Evolutionary conservation across 2,888 invertebrate species (phyloP), one percentile per base, ranked within the genome.

Genomic region (Pocota personata): DNA sequence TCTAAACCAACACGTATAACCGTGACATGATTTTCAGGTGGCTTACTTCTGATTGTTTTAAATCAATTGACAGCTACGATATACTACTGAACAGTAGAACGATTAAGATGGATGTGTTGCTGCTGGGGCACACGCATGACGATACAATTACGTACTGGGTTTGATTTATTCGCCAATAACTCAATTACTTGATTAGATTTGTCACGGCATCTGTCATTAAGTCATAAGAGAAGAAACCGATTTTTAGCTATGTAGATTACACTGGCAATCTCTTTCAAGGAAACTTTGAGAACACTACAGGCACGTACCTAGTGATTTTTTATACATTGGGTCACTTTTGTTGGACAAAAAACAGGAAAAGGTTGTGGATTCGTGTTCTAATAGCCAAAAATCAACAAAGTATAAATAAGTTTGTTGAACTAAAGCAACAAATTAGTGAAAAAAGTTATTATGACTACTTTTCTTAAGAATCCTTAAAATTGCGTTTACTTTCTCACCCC

Each of bases 161-260:
- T 60, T 86, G 82, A 86, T 76, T 76, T 86, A 86, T 72, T 57
- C 43, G 58, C 64, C 48, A 71, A 76, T 71, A 46, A 40, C 24
- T 46, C 46, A 60, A 80, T 82, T 72, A 21, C 66, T 76, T 71
- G 67, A 86, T 76, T 82, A 66, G 60, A 40, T 66, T 64, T 76
- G 76, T 66, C 71, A 75, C 60, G 76, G 66, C 21, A 67, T 60
- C 8, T 58, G 57, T 73, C 40, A 69, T 48, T 37, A 19, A 60
- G 3, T n/a, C 30, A 7, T 32, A 35, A 10, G 14, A 24, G 12
- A 6, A 3, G n/a, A 35, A 57, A 35, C n/a, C 50, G 24, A 27
- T 1, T 50, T 24, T 12, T 0, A 50, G 7, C 21, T 21, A 10
- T 1, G 19, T 10, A 12, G 5, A 2, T 24, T 24, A 24, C 24